Conservation (phyloP, 2,113 vertebrate genomes). For the Sciurus niger region DNA sequence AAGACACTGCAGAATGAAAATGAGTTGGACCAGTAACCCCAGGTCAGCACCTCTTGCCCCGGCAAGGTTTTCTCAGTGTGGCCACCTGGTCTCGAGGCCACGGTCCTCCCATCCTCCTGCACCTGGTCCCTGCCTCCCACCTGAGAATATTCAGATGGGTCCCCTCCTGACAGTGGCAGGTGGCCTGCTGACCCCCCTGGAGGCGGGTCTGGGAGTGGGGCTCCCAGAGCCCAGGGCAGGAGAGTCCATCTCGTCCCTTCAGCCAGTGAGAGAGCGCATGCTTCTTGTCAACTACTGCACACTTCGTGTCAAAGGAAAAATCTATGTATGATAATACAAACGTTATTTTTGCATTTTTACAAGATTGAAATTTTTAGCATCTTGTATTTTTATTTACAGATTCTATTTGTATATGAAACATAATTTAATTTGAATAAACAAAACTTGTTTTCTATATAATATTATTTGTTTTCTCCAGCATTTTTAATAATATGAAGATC, state of each 20-base stretch:
- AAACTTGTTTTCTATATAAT: constrained; percentile 71
- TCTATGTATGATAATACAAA: constrained; percentile 78
- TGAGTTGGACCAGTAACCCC: constrained; percentile 91
- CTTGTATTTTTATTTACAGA: constrained; percentile 86
- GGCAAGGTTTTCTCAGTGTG: not conserved
- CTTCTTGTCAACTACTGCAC: constrained; percentile 59
- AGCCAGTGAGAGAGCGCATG: not conserved
- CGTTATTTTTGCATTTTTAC: constrained; percentile 85
- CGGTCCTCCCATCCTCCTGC: fast-evolving
- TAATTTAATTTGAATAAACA: constrained; percentile 87
- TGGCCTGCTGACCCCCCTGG: fast-evolving
- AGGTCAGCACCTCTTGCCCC: fast-evolving
- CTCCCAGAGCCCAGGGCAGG: not conserved
- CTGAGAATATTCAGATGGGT: fast-evolving
- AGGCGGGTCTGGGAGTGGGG: fast-evolving
- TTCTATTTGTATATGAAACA: constrained; percentile 85
- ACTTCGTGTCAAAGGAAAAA: constrained; percentile 66
- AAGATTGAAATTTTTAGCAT: constrained; percentile 77
- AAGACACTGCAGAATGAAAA: constrained; percentile 96
- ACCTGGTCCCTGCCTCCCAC: fast-evolving
- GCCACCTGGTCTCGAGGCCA: fast-evolving
- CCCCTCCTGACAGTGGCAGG: not conserved
- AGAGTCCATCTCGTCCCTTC: fast-evolving
- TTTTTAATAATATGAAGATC: not conserved
- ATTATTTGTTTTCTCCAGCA: not conserved